phyloP scores from a whole-genome alignment of 2,888 invertebrate species.

The Dryobotodes eremita region DNA sequence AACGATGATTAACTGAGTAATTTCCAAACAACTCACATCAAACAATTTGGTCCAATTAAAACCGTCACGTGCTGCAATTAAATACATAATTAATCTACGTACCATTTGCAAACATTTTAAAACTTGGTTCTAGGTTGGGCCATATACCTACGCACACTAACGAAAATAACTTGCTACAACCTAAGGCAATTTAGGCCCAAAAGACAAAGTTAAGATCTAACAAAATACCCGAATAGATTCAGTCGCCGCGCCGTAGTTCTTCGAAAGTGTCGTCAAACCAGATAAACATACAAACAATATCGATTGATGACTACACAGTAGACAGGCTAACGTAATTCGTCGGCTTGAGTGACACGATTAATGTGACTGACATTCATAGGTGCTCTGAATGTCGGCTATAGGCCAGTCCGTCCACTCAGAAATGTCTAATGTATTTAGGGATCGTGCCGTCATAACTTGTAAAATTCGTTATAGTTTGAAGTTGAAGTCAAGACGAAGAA shows the following conservation, averaged over 20 bases:
- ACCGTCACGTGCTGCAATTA: slow-evolving; percentile 8
- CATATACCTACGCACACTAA: background rate
- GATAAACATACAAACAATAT: slow-evolving; percentile 29
- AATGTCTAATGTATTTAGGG: slow-evolving; percentile 17
- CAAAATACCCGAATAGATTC: background rate
- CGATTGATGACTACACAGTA: slow-evolving; percentile 26
- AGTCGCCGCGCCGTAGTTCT: slow-evolving; percentile 3
- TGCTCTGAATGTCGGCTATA: slow-evolving; percentile 47
- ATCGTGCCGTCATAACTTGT: background rate
- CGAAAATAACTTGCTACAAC: background rate
- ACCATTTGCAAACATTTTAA: background rate
- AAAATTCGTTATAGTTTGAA: background rate
- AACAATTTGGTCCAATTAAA: slow-evolving; percentile 1
- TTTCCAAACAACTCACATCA: background rate
- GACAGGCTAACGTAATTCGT: slow-evolving; percentile 29
- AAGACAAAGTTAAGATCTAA: background rate
- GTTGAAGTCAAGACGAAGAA: background rate
- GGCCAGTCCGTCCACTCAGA: background rate
- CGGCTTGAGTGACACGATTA: slow-evolving; percentile 26
- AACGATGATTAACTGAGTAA: background rate
- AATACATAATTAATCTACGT: slow-evolving; percentile 16
- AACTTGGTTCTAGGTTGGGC: slow-evolving; percentile 6
- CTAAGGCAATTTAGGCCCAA: background rate
- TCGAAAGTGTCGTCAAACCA: slow-evolving; percentile 3
- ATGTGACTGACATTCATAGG: slow-evolving; percentile 55